These are phyloP conservation scores for Myotis pilosus DNA, from an alignment of 2,797 vertebrate species.

Conservation along the genomic window DNA sequence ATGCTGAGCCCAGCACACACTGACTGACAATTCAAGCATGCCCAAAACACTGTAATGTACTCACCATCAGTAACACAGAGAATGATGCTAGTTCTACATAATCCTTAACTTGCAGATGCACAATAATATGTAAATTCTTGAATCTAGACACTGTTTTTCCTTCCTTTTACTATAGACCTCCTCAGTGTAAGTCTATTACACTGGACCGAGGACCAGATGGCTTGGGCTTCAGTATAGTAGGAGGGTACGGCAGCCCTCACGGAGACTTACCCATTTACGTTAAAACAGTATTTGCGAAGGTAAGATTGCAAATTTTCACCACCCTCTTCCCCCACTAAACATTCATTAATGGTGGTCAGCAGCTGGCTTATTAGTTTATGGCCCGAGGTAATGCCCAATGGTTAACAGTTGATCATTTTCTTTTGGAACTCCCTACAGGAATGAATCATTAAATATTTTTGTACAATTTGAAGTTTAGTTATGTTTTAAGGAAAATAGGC, in stretches of 20 bases:
- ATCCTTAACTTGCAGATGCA: not conserved
- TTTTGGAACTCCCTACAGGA: conserved; percentile 57
- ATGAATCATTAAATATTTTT: conserved; percentile 62
- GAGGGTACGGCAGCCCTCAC: conserved; percentile 96
- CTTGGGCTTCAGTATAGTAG: conserved; percentile 98
- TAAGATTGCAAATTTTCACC: conserved; percentile 75
- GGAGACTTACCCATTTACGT: conserved; percentile 98
- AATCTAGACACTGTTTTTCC: not conserved
- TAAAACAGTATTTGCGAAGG: conserved; percentile 98
- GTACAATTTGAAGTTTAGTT: conserved; percentile 55
- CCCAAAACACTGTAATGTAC: not conserved
- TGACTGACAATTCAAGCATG: conserved; percentile 17
- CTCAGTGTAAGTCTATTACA: conserved; percentile 95
- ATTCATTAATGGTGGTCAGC: conserved; percentile 51
- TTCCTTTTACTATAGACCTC: conserved; percentile 86
- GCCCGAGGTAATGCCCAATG: conserved; percentile 59
- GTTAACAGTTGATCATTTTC: conserved; percentile 60
- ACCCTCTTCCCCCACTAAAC: not conserved
- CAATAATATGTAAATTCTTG: not conserved
- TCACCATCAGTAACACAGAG: not conserved
- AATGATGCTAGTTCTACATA: not conserved
- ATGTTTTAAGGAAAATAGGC: conserved; percentile 55
- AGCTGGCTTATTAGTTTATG: conserved; percentile 69
- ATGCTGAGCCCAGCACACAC: not conserved
- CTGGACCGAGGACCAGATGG: conserved; percentile 96